Evolutionary conservation across 2,113 vertebrate species (phyloP), one percentile per base, ranked within the genome.

Genomic region (Lampris incognitus): DNA sequence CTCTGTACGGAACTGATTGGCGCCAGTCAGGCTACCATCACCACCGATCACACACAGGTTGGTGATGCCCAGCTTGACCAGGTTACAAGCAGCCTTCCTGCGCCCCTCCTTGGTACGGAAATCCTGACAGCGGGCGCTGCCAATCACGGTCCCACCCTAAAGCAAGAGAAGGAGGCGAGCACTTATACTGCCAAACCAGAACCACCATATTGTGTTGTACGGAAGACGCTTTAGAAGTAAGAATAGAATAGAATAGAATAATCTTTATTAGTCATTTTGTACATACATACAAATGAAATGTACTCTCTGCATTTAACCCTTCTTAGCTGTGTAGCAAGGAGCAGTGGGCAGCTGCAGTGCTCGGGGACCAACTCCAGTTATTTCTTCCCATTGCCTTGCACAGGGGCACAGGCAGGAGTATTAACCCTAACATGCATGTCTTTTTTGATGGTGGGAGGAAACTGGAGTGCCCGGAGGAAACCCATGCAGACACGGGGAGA

Each of bases 71-170:
- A 86, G 94, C 86, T 98, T 97, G 67, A 95, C 95, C 89, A 98
- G 69, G 85, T 99, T 97, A 6, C 75, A 90, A 10, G 97, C 97
- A 0, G 97, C 97, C 11, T 94, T 94, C 7, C 96, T 92, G 6
- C 97, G 95, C 0, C 97, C 97, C 66, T 97, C 96, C 1, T 93
- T 95, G 0, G 87, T 87, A 37, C 95, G 94, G 78, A 99, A 98
- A 66, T 97, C 97, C 82, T 95, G 92, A 90, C 97, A 98, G 52
- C 97, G 94, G 39, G 97, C 97, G 1, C 97, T 98, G 57, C 97
- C 97, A 6, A 98, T 99, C 63, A 99, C 96, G 0, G 97, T 98
- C 13, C 97, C 97, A 2, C 97, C 97, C 97, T 98, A 85, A 42
- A 4, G 57, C 62, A 63, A 61, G 54, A 6, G 51, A 70, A 62